These are phyloP conservation scores for Sarcophilus harrisii DNA, from an alignment of 2,797 vertebrate species.

Conservation along the genomic window DNA sequence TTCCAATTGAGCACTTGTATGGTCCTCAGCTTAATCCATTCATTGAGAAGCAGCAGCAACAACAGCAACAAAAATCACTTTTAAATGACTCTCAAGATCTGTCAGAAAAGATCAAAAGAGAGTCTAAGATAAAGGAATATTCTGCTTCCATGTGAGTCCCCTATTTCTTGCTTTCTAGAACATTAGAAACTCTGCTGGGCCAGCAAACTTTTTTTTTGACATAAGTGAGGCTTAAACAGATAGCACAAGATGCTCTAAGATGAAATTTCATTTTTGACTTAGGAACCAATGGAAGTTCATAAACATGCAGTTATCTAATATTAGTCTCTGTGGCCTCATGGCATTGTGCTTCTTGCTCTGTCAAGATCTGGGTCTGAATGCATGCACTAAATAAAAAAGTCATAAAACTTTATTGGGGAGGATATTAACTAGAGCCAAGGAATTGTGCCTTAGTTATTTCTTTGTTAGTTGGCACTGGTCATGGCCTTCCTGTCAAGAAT, in stretches of 20 bases:
- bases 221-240: slow-evolving; percentile 3
- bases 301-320: neutral
- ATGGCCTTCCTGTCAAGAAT: neutral
- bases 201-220: neutral
- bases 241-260: neutral
- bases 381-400: neutral
- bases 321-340: neutral
- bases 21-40: neutral
- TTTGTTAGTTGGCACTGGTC: neutral
- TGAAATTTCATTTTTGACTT: neutral
- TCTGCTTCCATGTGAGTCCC: neutral
- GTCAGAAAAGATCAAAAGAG: neutral
- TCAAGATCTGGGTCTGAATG: neutral
- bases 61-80: neutral
- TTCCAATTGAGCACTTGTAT: neutral
- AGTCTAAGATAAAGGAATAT: neutral
- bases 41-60: neutral
- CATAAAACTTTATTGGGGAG: slow-evolving; percentile 18
- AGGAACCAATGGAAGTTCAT: neutral
- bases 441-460: neutral
- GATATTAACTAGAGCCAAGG: neutral
- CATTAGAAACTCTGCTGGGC: neutral
- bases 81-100: neutral
- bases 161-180: neutral
- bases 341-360: neutral